Base-by-base conservation (phyloP, 2,888 invertebrate species). In the Apotomis betuletana region DNA sequence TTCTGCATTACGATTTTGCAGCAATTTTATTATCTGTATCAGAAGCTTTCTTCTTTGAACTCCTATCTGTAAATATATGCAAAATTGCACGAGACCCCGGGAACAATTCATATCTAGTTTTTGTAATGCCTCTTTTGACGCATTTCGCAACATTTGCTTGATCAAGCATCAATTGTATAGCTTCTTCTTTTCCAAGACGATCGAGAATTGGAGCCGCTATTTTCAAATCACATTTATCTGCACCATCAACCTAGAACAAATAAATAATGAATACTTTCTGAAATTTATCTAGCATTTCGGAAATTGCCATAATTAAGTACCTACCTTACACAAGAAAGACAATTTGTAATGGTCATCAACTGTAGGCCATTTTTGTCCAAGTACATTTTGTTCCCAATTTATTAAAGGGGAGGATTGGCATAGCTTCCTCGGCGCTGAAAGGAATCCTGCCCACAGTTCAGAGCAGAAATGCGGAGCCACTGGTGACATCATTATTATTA, bases 381-480 rank as follows among this genome's bases (percentile, higher is more conserved):
- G 91, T 62, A 98, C 96, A 83, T 94, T 91, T 83, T 95, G 91
- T 67, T 96, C 90, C 96, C 97, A 96, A 62, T 94, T 84, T 62
- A 97, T 94, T 77, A 95, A 94, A 9, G 85, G 81, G 4, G 91
- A 85, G 70, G 82, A 74, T 0, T 77, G 77, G 80, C 94, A 94
- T 12, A 95, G 80, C 77, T 95, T 94, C 78, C 95, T 92, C 4
- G 95, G 95, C 3, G 95, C 95, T 0, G 94, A 94, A 51, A 94
- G 89, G 80, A 97, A 96, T 63, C 96, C 97, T 36, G 95, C 94
- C 99, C 99, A 99, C 13, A 99, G 89, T 87, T 99, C 98, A 0
- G 97, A 97, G 49, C 97, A 96, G 88, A 98, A 98, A 89, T 98
- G 97, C 0, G 99, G 99, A 0, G 97, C 96, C 83, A 98, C 94